Evolutionary conservation across 53 echinoderm and acorn worm species (phyloP), one percentile per base, ranked within the genome.

Genomic region (Apostichopus leukothele): DNA sequence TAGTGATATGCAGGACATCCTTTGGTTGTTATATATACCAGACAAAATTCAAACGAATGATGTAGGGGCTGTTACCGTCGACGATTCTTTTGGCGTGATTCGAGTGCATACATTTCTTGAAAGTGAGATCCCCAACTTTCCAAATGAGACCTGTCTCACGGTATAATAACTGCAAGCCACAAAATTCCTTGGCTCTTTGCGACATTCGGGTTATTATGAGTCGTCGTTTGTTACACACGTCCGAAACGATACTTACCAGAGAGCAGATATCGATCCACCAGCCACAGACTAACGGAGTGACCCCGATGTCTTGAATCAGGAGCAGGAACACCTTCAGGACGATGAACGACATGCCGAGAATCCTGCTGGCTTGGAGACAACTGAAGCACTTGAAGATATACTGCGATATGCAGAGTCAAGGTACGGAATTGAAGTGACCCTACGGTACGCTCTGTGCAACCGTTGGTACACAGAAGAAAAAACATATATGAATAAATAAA

Each of bases 221-320:
- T 67, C 13, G 14, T 5, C 4, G 68, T 67, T 3, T 67, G 13
- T 39, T 39, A 39, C 39, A 0, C 39, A 39, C 39, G 22, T 75
- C 75, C 63, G 9, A 0, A 63, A 13, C 63, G 63, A 63, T 9
- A 92, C 99, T 94, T 87, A 98, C 99, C 96, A 98, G 73, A 16
- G 99, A 98, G 86, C 99, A 98, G 52, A 98, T 92, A 75, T 98
- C 99, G 27, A 98, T 88, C 99, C 99, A 98, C 99, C 99, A 98
- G 12, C 99, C 99, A 78, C 99, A 96, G 51, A 98, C 92, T 8
- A 98, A 90, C 50, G 99, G 99, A 74, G 96, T 92, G 16, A 98
- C 92, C 19, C 99, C 99, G 68, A 98, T 98, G 83, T 98, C 99
- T 18, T 94, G 92, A n/a, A 98, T 93, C 7, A 96, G 91, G 26